Evolutionary conservation across 2,113 vertebrate species (phyloP).

Genomic region (Romanogobio albipinnatus): DNA sequence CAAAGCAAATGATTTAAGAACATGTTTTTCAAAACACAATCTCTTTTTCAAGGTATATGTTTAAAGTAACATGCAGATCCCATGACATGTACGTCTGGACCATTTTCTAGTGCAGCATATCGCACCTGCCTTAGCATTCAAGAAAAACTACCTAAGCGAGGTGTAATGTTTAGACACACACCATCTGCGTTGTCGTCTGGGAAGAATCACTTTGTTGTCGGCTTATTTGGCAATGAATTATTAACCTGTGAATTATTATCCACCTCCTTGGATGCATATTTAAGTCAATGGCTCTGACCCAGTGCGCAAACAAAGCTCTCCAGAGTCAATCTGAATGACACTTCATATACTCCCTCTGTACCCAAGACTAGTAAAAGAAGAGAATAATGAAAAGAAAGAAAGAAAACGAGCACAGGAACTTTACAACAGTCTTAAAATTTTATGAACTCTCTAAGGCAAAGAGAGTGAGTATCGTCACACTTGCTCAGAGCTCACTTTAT

Average conservation of each 20-base stretch:
- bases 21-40: background rate
- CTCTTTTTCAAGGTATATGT: background rate
- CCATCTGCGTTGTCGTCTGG: slow-evolving; percentile 53
- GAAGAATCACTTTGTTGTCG: slow-evolving; percentile 67
- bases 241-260: slow-evolving; percentile 72
- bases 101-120: background rate
- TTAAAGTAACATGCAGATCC: background rate
- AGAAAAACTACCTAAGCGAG: slow-evolving; percentile 60
- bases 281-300: slow-evolving; percentile 59
- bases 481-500: background rate
- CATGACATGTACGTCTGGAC: background rate
- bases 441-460: background rate
- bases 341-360: background rate
- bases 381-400: background rate
- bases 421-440: slow-evolving; percentile 14
- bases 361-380: background rate
- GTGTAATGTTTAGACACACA: slow-evolving; percentile 65
- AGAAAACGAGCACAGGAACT: slow-evolving; percentile 3
- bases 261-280: slow-evolving; percentile 69
- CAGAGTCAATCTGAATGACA: slow-evolving; percentile 24
- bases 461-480: background rate
- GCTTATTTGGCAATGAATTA: slow-evolving; percentile 71
- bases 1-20: background rate
- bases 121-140: slow-evolving; percentile 37
- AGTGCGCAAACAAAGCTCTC: slow-evolving; percentile 1